phyloP scores from a whole-genome alignment of 2,888 invertebrate genomes.

The Drosophila emarginata region DNA sequence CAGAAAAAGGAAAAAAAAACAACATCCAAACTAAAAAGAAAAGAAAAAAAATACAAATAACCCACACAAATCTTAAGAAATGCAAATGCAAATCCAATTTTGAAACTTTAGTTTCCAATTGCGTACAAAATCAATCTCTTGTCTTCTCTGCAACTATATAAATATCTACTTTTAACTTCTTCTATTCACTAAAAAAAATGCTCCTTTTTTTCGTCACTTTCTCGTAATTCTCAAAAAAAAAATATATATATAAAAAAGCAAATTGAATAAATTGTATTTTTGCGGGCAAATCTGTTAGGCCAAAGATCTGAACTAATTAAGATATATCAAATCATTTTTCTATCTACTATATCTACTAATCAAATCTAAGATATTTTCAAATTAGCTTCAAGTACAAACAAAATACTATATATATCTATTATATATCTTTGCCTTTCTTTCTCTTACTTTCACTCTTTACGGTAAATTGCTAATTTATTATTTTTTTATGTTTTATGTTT shows the following conservation, averaged over 20 bases:
- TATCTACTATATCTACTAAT: slow-evolving; percentile 42
- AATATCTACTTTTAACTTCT: slow-evolving; percentile 10
- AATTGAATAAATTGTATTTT: slow-evolving; percentile 32
- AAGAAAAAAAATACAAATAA: slow-evolving; percentile 44
- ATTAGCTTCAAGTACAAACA: slow-evolving; percentile 45
- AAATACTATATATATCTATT: slow-evolving; percentile 30
- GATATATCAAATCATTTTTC: slow-evolving; percentile 53
- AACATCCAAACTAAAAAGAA: slow-evolving; percentile 18
- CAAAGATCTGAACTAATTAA: slow-evolving; percentile 31
- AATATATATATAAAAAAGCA: too few relatives aligned
- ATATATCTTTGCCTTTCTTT: slow-evolving; percentile 37
- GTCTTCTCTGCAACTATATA: slow-evolving; percentile 33
- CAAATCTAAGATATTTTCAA: slow-evolving; percentile 22
- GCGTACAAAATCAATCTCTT: slow-evolving; percentile 17
- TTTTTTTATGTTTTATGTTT: slow-evolving; percentile 44
- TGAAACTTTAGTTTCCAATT: slow-evolving; percentile 31
- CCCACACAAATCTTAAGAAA: neutral
- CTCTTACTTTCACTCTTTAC: slow-evolving; percentile 19
- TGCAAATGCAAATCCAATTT: slow-evolving; percentile 22
- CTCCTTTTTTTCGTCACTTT: slow-evolving; percentile 27
- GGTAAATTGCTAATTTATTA: slow-evolving; percentile 44
- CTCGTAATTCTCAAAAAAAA: neutral
- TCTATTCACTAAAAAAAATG: slow-evolving; percentile 29
- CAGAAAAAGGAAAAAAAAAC: slow-evolving; percentile 18
- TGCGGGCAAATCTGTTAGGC: slow-evolving; percentile 39